Evolutionary conservation across 2,888 invertebrate species (phyloP), one percentile per base, ranked within the genome.

Genomic region (Seira ritae): DNA sequence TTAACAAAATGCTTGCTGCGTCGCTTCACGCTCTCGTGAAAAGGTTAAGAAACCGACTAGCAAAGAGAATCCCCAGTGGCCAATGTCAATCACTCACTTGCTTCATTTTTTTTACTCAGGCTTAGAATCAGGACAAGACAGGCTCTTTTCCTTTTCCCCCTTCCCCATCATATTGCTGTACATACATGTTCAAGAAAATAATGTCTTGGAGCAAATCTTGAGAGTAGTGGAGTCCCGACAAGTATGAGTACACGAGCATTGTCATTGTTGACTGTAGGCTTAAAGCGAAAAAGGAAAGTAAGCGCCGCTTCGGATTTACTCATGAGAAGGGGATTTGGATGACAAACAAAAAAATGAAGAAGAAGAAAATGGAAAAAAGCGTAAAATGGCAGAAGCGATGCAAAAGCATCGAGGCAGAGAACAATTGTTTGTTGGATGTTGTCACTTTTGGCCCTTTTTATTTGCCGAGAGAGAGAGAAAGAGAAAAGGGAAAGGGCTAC

Each of bases 71-170:
- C 55, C 71, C 71, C 71, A 55, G n/a, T 71, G 71, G 71, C 71
- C 46, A 71, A 55, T 71, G 71, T 71, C 71, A 71, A 55, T 71
- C 71, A 71, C 71, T 37, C 50, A 71, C 55, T 55, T 55, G 12
- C 50, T 50, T 50, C 15, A 50, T 50, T 50, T 50, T 50, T 31
- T 31, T 15, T 23, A 22, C 66, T 66, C 19, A 1, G 20, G 1
- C 19, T 66, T 66, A 23, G 23, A 66, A 20, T 66, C 66, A 22
- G 20, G 66, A 20, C 20, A 66, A 22, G 20, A 66, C 66, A 66
- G 66, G 23, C 20, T 20, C 12, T 66, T 22, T 66, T 66, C 23
- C 20, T 31, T 66, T 66, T 19, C 20, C 8, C 31, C 31, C 8
- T 31, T 31, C 31, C 31, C 31, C 8, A 31, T 31, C 8, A 31